A percentile compares a stretch with the other conserved stretches of the same genome.
These are phyloP conservation scores for Theristus sp. DNA, from an alignment of 2,888 invertebrate genomes.

Conservation along the genomic window DNA sequence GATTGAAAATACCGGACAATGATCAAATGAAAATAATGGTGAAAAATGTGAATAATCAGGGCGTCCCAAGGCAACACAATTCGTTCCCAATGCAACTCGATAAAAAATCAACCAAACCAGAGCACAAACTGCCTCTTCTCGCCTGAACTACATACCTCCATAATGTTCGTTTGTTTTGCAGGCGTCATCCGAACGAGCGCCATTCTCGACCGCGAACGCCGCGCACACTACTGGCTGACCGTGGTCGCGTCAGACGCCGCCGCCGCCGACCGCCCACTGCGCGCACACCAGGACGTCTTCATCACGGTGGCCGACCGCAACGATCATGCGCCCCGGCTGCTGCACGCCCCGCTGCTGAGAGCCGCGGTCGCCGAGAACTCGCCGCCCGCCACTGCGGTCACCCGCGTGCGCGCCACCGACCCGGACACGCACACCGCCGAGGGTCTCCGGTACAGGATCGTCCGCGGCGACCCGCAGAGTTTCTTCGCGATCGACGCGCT, in stretches of 20 bases:
- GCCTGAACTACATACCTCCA: no score
- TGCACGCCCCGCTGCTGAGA: constrained; percentile 19
- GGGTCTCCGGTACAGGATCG: constrained; percentile 48
- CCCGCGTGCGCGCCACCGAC: constrained; percentile 49
- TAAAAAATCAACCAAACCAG: no score
- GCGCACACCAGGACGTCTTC: not conserved
- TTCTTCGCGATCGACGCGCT: constrained; percentile 66
- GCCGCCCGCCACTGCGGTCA: constrained; percentile 49
- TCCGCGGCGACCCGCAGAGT: constrained; percentile 73
- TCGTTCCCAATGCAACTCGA: no score
- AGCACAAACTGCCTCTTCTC: no score
- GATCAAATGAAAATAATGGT: no score
- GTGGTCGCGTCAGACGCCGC: constrained; percentile 80
- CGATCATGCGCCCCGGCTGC: constrained; percentile 68
- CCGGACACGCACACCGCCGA: constrained; percentile 33
- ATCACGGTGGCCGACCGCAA: constrained; percentile 50
- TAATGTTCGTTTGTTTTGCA: no score
- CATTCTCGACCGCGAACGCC: constrained; percentile 69
- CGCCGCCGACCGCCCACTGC: constrained; percentile 42
- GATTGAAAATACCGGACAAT: no score
- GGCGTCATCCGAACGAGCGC: constrained; percentile 65
- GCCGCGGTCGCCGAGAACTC: constrained; percentile 62
- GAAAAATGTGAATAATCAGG: no score
- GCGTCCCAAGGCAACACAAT: no score
- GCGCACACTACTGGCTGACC: constrained; percentile 75